These are phyloP conservation scores for Setipinna tenuifilis DNA, from an alignment of 2,797 vertebrate species.

Conservation along the genomic window DNA sequence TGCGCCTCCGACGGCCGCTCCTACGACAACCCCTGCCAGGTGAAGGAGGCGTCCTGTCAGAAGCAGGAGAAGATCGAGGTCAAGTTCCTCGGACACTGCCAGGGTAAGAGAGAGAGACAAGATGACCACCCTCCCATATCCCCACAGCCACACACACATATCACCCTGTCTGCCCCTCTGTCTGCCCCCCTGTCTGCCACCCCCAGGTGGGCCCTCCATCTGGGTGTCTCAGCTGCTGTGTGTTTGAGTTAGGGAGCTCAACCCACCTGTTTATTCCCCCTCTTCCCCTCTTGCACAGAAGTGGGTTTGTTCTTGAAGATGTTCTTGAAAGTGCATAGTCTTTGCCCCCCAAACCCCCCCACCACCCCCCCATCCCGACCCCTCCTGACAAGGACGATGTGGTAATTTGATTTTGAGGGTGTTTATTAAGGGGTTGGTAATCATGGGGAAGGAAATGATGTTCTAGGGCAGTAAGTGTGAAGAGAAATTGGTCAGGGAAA, in stretches of 20 bases:
- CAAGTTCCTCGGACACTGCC: constrained; percentile 98
- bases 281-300: too few species aligned
- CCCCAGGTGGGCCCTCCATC: too few species aligned
- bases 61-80: constrained; percentile 99
- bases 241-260: too few species aligned
- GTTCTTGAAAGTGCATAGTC: too few species aligned
- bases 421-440: background rate
- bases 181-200: too few species aligned
- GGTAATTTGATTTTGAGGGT: background rate
- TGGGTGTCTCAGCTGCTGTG: too few species aligned
- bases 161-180: too few species aligned
- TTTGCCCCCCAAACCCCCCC: too few species aligned
- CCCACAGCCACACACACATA: constrained; percentile 7
- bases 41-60: constrained; percentile 99
- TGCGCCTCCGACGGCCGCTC: constrained; percentile 98
- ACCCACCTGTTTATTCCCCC: too few species aligned
- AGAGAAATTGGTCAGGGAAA: constrained; percentile 3
- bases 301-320: too few species aligned
- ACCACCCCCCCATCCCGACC: too few species aligned
- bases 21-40: constrained; percentile 99
- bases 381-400: background rate
- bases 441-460: background rate
- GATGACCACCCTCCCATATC: background rate
- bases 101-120: constrained; percentile 80
- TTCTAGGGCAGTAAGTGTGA: background rate